Percentiles rank a stretch among this genome's conserved stretches.
phyloP scores from a whole-genome alignment of 2,888 invertebrate genomes.

The Peribatodes rhomboidaria region DNA sequence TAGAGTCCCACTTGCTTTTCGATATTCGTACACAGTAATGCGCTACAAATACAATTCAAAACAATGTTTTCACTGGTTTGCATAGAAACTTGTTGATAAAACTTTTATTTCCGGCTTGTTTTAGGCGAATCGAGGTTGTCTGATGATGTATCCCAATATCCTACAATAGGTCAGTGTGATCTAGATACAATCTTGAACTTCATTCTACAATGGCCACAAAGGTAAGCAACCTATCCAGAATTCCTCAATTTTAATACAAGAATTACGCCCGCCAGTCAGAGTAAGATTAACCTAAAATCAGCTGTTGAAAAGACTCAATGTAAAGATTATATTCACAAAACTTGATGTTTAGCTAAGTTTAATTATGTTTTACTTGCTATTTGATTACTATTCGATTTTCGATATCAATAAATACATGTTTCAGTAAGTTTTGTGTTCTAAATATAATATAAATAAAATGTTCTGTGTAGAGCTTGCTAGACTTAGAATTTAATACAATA shows the following conservation, averaged over 20 bases:
- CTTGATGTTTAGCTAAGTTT: neutral
- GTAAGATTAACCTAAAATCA: neutral
- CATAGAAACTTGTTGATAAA: conserved; percentile 27
- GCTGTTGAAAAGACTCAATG: conserved; percentile 12
- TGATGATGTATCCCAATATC: conserved; percentile 92
- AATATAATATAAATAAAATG: neutral
- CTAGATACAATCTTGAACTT: conserved; percentile 94
- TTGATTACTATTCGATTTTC: neutral
- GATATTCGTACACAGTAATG: conserved; percentile 50
- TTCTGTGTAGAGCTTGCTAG: no score
- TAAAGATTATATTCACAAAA: conserved; percentile 2
- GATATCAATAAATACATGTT: neutral
- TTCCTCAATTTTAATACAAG: neutral
- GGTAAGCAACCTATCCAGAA: conserved; percentile 81
- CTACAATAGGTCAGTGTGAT: conserved; percentile 91
- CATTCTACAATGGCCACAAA: conserved; percentile 96
- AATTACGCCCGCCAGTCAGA: neutral
- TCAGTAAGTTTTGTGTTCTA: neutral
- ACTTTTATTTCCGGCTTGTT: conserved; percentile 64
- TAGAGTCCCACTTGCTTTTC: conserved; percentile 60
- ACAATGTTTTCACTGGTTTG: conserved; percentile 26
- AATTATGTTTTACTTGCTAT: neutral
- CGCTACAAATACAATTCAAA: conserved; percentile 35
- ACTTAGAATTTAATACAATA: no score
- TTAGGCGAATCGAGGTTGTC: conserved; percentile 93